Conservation (phyloP, 2,888 invertebrate species). For the Morinoia aosen region DNA sequence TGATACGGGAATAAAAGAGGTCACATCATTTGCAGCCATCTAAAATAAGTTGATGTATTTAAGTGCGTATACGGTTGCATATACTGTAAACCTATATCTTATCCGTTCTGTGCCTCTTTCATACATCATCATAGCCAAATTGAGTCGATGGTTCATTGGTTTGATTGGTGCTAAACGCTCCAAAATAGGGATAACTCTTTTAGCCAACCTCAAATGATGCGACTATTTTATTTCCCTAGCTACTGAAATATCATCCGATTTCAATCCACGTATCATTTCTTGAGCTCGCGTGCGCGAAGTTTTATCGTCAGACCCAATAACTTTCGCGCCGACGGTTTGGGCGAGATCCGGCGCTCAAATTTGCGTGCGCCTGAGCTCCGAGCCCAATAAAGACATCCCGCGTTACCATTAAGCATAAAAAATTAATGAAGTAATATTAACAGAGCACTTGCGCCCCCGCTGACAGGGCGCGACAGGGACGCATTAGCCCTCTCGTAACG, state of each 20-base stretch:
- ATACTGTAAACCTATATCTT: no score
- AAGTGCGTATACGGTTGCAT: no score
- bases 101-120: no score
- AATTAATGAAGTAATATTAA: not conserved
- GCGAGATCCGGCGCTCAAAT: not conserved
- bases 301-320: not conserved
- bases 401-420: not conserved
- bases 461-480: not conserved
- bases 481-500: not conserved
- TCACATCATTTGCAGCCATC: not conserved
- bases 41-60: not conserved
- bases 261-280: not conserved
- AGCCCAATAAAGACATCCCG: not conserved
- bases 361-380: not conserved
- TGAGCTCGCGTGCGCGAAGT: not conserved
- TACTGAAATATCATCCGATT: not conserved
- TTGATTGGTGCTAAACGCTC: no score
- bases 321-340: not conserved
- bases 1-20: not conserved
- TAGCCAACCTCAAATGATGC: not conserved
- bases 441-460: not conserved
- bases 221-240: not conserved
- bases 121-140: no score
- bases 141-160: no score
- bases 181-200: not conserved